Evolutionary conservation across 2,888 invertebrate genomes (phyloP).

Genomic region (Rhynchonema sp.): DNA sequence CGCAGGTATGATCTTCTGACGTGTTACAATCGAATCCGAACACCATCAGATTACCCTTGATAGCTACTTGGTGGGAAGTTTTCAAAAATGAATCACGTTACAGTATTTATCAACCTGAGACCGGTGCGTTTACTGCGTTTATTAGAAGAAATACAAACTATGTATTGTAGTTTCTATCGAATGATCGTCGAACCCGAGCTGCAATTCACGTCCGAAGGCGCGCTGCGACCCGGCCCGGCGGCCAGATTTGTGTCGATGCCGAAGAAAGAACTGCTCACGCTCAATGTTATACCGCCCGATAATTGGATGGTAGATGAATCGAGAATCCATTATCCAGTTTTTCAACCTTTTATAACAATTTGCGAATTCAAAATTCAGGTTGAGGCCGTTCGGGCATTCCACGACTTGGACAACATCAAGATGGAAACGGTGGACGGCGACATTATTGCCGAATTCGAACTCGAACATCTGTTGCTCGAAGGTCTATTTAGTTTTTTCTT

Average conservation of each 20-base stretch:
- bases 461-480: constrained; percentile 80
- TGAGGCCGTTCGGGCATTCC: constrained; percentile 34
- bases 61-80: no score
- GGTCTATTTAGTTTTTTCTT: constrained; percentile 33
- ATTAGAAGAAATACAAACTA: no score
- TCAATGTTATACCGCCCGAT: constrained; percentile 43
- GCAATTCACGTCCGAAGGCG: constrained; percentile 53
- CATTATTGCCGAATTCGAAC: constrained; percentile 64
- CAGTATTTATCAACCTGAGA: no score
- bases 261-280: constrained; percentile 69
- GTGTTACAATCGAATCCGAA: no score
- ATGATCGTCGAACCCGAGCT: constrained; percentile 77
- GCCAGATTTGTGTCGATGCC: constrained; percentile 76
- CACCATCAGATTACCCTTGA: no score
- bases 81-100: no score
- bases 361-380: no score
- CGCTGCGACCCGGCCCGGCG: constrained; percentile 45
- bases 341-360: no score
- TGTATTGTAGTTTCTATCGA: constrained; percentile 76
- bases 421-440: constrained; percentile 55
- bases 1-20: no score
- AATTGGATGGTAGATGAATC: no score
- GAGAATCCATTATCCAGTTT: no score
- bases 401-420: constrained; percentile 91
- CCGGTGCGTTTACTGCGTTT: no score